Evolutionary conservation across 2,113 vertebrate genomes (phyloP).

Genomic region (Daubentonia madagascariensis): DNA sequence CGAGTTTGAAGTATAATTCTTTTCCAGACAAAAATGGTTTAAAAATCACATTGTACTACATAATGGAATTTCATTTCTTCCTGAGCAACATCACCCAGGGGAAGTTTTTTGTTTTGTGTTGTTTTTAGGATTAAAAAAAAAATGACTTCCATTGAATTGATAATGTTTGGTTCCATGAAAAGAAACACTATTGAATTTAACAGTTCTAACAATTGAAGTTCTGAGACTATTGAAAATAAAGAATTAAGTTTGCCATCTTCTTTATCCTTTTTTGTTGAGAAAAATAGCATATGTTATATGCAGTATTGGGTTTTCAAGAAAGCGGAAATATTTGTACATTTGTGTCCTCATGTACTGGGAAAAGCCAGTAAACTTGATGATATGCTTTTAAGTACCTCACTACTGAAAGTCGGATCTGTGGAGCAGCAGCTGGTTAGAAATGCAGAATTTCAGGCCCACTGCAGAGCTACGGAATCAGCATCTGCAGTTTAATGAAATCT

Average conservation of each 20-base stretch:
- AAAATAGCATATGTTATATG: conserved; percentile 23
- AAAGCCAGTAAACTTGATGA: not conserved
- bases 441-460: not conserved
- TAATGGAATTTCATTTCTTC: conserved; percentile 72
- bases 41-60: conserved; percentile 58
- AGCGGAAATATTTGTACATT: conserved; percentile 14
- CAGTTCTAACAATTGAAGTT: conserved; percentile 22
- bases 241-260: conserved; percentile 44
- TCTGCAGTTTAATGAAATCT: not conserved
- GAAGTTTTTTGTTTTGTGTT: conserved; percentile 37
- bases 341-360: not conserved
- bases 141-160: conserved; percentile 37
- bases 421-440: not conserved
- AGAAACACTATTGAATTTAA: conserved; percentile 61
- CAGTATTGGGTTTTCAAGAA: conserved; percentile 38
- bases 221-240: conserved; percentile 35
- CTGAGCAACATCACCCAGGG: conserved; percentile 28
- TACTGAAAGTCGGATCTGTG: not conserved
- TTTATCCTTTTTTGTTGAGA: conserved; percentile 39
- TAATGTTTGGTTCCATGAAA: conserved; percentile 55
- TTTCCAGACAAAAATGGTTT: conserved; percentile 61
- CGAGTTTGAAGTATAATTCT: conserved; percentile 55
- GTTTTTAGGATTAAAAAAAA: conserved; percentile 53
- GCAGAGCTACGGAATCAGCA: not conserved
- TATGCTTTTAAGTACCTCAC: not conserved